A percentile compares a stretch with the other conserved stretches of the same genome.
These are phyloP conservation scores for Caenorhabditis tropicalis DNA, from an alignment of 1,140 invertebrate genomes.

Conservation along the genomic window DNA sequence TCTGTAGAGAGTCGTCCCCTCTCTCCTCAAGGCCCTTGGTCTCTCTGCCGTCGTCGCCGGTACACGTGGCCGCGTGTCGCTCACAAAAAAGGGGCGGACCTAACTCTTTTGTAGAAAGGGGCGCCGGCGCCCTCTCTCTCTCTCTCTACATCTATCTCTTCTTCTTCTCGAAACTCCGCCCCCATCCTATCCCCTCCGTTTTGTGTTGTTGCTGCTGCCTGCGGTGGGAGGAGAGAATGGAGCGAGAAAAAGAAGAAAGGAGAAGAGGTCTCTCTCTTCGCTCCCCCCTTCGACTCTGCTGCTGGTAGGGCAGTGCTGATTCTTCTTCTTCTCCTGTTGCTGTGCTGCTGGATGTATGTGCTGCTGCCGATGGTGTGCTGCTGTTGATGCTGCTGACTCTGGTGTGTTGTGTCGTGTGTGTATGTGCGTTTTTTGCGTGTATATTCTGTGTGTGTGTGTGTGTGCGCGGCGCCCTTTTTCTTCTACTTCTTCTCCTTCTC, in stretches of 20 bases:
- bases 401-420: slow-evolving; percentile 47
- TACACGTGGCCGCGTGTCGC: slow-evolving; percentile 7
- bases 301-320: too few relatives aligned
- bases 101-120: neutral
- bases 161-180: neutral
- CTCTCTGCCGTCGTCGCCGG: neutral
- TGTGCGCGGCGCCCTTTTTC: slow-evolving; percentile 34
- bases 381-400: too few relatives aligned
- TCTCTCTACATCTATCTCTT: neutral
- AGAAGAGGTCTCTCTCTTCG: neutral
- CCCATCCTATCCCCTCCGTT: neutral
- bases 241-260: neutral
- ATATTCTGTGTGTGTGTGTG: slow-evolving; percentile 19
- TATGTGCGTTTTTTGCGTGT: slow-evolving; percentile 37
- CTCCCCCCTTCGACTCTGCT: too few relatives aligned
- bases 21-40: neutral
- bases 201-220: neutral
- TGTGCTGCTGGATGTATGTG: too few relatives aligned
- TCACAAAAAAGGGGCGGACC: neutral
- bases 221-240: neutral
- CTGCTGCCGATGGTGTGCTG: too few relatives aligned
- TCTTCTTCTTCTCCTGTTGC: neutral
- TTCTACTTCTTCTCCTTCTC: slow-evolving; percentile 22
- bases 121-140: neutral
- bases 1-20: neutral